phyloP scores from a whole-genome alignment of 2,888 invertebrate genomes.

The Sinodicranocentrus sp. region DNA sequence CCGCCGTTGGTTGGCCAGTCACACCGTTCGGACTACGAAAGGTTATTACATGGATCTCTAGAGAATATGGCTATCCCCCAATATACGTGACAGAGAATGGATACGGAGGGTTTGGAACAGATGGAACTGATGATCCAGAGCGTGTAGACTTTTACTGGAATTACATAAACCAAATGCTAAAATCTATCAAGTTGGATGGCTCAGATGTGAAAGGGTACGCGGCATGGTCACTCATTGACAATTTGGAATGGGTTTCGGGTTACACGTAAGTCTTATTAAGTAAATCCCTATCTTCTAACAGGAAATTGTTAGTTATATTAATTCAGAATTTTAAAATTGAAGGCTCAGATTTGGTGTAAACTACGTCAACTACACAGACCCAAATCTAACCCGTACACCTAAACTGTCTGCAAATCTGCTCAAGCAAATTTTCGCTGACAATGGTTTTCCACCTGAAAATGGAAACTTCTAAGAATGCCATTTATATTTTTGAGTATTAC shows the following conservation, averaged over 20 bases:
- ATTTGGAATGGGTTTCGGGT: slow-evolving; percentile 70
- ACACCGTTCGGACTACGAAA: slow-evolving; percentile 80
- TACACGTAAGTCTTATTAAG: slow-evolving; percentile 44
- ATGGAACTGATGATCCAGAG: slow-evolving; percentile 48
- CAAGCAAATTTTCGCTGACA: slow-evolving; percentile 65
- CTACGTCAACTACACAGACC: slow-evolving; percentile 69
- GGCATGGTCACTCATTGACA: slow-evolving; percentile 75
- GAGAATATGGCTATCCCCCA: slow-evolving; percentile 81
- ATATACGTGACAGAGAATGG: slow-evolving; percentile 71
- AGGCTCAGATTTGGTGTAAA: slow-evolving; percentile 66
- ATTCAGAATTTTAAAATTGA: neutral
- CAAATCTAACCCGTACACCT: slow-evolving; percentile 52
- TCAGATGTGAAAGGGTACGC: slow-evolving; percentile 77
- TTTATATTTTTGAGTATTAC: too few species aligned
- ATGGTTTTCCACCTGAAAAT: slow-evolving; percentile 66
- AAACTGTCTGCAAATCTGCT: slow-evolving; percentile 56
- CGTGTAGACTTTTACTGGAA: slow-evolving; percentile 59
- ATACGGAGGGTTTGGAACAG: slow-evolving; percentile 34
- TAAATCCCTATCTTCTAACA: neutral
- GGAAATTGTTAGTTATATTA: neutral
- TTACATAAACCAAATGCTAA: slow-evolving; percentile 76
- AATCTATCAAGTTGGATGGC: slow-evolving; percentile 77
- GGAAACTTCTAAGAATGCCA: too few species aligned
- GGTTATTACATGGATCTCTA: slow-evolving; percentile 82
- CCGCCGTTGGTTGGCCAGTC: slow-evolving; percentile 67